Evolutionary conservation across 2,797 vertebrate genomes (phyloP).

Genomic region (Vespertilio murinus): DNA sequence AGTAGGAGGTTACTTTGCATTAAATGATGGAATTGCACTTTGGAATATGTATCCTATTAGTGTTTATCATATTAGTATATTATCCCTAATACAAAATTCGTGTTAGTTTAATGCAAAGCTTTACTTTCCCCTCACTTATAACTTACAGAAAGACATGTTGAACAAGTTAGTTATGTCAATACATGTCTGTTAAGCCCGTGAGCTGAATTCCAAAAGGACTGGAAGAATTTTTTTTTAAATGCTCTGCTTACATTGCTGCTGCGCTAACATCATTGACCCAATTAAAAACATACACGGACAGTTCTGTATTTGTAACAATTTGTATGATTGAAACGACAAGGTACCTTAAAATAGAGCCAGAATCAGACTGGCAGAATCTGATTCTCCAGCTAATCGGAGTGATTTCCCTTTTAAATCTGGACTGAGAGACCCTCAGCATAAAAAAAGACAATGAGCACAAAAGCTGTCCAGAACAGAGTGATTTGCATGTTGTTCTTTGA

Average conservation of each 20-base stretch:
- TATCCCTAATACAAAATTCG: slow-evolving; percentile 65
- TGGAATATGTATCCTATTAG: slow-evolving; percentile 1
- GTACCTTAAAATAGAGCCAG: slow-evolving; percentile 17
- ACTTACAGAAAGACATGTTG: slow-evolving; percentile 78
- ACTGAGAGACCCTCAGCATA: not conserved
- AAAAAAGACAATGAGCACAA: not conserved
- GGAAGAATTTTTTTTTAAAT: slow-evolving; percentile 71
- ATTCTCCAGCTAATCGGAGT: not conserved
- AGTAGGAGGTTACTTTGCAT: slow-evolving; percentile 50
- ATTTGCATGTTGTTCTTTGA: not conserved
- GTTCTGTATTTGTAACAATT: slow-evolving; percentile 43
- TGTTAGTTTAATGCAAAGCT: slow-evolving; percentile 66
- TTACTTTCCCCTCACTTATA: slow-evolving; percentile 67
- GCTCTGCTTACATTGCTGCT: slow-evolving; percentile 69
- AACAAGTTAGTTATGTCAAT: slow-evolving; percentile 82
- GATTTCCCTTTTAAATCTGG: not conserved
- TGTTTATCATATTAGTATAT: slow-evolving; percentile 49
- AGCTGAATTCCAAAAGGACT: slow-evolving; percentile 78
- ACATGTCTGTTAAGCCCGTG: slow-evolving; percentile 74
- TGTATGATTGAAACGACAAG: slow-evolving; percentile 54
- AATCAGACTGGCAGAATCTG: not conserved
- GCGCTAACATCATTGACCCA: slow-evolving; percentile 66
- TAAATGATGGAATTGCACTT: slow-evolving; percentile 52
- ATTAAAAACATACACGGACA: slow-evolving; percentile 70
- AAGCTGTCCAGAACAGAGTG: not conserved